phyloP scores from a whole-genome alignment of 2,113 vertebrate genomes.

The Lagopus muta region DNA sequence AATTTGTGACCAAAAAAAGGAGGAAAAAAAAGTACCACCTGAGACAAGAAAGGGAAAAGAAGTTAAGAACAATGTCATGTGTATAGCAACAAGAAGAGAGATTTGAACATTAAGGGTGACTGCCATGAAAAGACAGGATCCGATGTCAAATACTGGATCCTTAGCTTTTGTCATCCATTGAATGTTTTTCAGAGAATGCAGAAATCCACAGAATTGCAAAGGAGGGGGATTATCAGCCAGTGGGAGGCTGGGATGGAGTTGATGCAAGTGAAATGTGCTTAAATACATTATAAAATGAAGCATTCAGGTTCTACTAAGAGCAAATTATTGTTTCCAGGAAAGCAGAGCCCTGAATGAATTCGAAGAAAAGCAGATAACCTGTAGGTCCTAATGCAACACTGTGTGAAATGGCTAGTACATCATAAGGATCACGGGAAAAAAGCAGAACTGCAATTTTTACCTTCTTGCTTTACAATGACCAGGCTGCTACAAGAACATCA shows the following conservation, averaged over 20 bases:
- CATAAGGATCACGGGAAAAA: not conserved
- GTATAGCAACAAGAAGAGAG: not conserved
- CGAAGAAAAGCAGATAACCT: not conserved
- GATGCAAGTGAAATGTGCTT: not conserved
- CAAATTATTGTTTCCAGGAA: not conserved
- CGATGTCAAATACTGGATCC: not conserved
- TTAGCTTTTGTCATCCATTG: conserved; percentile 1
- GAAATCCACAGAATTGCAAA: not conserved
- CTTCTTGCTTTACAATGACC: not conserved
- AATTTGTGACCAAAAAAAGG: not conserved
- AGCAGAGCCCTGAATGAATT: not conserved
- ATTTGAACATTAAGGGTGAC: not conserved
- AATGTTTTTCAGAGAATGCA: not conserved
- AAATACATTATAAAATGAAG: not conserved
- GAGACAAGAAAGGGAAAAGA: not conserved
- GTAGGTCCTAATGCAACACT: not conserved
- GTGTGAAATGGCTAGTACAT: not conserved
- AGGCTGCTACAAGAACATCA: not conserved
- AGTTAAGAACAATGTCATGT: not conserved
- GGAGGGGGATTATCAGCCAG: not conserved
- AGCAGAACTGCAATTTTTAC: not conserved
- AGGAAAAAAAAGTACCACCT: not conserved
- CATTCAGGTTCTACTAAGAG: not conserved
- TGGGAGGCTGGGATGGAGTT: not conserved
- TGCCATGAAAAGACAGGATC: conserved; percentile 10